These are phyloP conservation scores for Lutjanus erythropterus DNA, from an alignment of 2,113 vertebrate species.

Conservation along the genomic window DNA sequence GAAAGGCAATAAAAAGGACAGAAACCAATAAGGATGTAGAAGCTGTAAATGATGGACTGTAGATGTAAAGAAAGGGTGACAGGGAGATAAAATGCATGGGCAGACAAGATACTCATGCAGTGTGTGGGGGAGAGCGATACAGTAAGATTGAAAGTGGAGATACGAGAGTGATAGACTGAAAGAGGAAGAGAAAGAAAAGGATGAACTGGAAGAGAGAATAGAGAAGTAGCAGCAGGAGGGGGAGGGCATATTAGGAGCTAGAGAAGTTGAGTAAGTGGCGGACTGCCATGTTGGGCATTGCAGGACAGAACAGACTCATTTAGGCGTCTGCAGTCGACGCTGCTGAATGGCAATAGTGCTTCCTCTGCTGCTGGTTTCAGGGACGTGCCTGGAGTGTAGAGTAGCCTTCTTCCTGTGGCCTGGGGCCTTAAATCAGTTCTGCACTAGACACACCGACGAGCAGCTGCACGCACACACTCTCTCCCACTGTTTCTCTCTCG, in stretches of 20 bases:
- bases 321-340: constrained; percentile 77
- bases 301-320: constrained; percentile 85
- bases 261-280: constrained; percentile 69
- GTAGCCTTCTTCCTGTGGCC: constrained; percentile 80
- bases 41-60: constrained; percentile 20
- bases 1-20: constrained; percentile 40
- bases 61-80: constrained; percentile 47
- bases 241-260: constrained; percentile 43
- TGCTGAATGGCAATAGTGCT: constrained; percentile 83
- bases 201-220: constrained; percentile 39
- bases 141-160: constrained; percentile 17
- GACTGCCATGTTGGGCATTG: constrained; percentile 73
- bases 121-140: constrained; percentile 1
- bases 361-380: constrained; percentile 82
- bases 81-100: constrained; percentile 35
- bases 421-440: constrained; percentile 82
- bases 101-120: background rate
- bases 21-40: constrained; percentile 44
- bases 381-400: constrained; percentile 84
- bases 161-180: constrained; percentile 20
- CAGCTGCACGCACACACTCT: constrained; percentile 75
- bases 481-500: constrained; percentile 43
- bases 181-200: constrained; percentile 14
- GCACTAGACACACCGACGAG: constrained; percentile 76
- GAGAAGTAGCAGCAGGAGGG: constrained; percentile 20